Percentiles rank a stretch among this genome's conserved stretches.
Conservation (phyloP, 2,797 vertebrate species). For the Sebastes minor region DNA sequence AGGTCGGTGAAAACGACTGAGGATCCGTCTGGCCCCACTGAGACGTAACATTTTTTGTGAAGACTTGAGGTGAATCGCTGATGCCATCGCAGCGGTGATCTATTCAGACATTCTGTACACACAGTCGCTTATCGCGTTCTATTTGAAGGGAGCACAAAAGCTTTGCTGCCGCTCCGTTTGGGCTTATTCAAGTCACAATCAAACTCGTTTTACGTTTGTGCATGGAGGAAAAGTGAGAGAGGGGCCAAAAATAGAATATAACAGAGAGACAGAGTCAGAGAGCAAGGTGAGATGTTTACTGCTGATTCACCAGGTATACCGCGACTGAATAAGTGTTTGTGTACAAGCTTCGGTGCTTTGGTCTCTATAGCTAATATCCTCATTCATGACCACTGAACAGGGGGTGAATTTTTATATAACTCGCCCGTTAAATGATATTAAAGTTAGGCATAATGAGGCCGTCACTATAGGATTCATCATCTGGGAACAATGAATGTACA, state of each 20-base stretch:
- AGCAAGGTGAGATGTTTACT: constrained; percentile 21
- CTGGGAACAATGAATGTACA: background rate
- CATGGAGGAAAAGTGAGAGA: constrained; percentile 3
- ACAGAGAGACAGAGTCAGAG: background rate
- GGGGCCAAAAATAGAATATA: constrained; percentile 6
- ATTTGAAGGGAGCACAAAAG: constrained; percentile 58
- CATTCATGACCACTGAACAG: no score
- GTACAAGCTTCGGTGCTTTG: background rate
- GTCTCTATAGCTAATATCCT: no score
- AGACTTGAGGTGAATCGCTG: constrained; percentile 56
- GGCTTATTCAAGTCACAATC: constrained; percentile 34
- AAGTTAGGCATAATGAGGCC: no score
- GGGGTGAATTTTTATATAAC: no score
- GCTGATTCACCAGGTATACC: constrained; percentile 39
- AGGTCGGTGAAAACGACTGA: constrained; percentile 65
- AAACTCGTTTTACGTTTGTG: constrained; percentile 27
- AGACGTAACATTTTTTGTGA: constrained; percentile 54
- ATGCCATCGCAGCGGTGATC: constrained; percentile 31
- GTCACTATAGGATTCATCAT: background rate
- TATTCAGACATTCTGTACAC: constrained; percentile 50
- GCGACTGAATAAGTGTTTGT: background rate
- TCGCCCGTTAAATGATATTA: no score
- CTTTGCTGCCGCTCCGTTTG: constrained; percentile 21
- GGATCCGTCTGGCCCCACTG: constrained; percentile 23
- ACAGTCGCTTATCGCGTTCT: constrained; percentile 33